These are phyloP conservation scores for Heliconius charithonia DNA, from an alignment of 2,888 invertebrate species.

Conservation along the genomic window DNA sequence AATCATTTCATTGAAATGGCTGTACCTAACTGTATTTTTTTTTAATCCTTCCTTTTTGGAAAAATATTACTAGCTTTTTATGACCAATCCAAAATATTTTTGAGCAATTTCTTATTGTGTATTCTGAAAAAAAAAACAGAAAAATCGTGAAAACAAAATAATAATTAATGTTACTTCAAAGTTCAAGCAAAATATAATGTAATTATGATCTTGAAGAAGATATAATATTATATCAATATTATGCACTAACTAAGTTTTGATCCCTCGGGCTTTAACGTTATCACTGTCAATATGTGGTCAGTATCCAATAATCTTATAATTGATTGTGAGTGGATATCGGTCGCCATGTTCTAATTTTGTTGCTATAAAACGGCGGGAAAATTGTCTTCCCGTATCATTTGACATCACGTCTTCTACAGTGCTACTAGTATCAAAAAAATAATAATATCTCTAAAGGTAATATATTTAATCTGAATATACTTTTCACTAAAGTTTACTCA, in stretches of 20 bases:
- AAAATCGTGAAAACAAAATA: no score
- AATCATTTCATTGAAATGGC: no score
- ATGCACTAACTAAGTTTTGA: slow-evolving; percentile 74
- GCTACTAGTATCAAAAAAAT: slow-evolving; percentile 58
- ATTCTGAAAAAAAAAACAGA: no score
- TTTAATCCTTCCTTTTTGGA: no score
- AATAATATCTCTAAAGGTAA: slow-evolving; percentile 52
- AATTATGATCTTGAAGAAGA: neutral
- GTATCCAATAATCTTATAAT: slow-evolving; percentile 77
- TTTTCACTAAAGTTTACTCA: no score
- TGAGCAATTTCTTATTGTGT: no score
- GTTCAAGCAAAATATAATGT: no score
- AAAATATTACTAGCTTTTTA: no score
- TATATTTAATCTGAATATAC: no score
- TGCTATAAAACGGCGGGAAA: slow-evolving; percentile 70
- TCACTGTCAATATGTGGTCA: slow-evolving; percentile 73
- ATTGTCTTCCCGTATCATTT: slow-evolving; percentile 65
- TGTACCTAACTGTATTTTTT: no score
- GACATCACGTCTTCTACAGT: slow-evolving; percentile 57
- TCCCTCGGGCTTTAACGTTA: slow-evolving; percentile 61
- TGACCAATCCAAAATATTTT: no score
- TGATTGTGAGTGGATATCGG: slow-evolving; percentile 60
- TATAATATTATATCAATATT: slow-evolving; percentile 38
- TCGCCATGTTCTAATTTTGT: slow-evolving; percentile 56
- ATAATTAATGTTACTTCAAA: no score